A percentile compares a stretch with the other conserved stretches of the same genome.
These are phyloP conservation scores for Rhimphoctona megacephalus DNA, from an alignment of 2,888 invertebrate genomes.

Conservation along the genomic window DNA sequence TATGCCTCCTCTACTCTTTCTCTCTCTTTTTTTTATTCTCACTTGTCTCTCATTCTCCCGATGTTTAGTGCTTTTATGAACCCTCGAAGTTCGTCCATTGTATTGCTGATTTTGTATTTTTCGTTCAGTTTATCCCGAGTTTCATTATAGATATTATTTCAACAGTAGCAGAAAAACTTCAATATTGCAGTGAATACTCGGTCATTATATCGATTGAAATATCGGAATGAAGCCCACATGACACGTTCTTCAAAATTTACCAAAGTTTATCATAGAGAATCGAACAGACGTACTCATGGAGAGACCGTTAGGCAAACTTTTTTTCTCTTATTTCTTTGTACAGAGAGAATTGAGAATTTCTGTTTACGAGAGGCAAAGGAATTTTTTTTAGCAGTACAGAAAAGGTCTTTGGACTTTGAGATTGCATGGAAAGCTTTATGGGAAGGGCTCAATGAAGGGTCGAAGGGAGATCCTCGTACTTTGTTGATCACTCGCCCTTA, in stretches of 20 bases:
- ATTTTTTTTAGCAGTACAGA: not conserved
- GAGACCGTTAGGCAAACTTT: no score
- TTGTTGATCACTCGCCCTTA: conserved; percentile 22
- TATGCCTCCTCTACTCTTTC: not conserved
- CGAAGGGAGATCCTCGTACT: conserved; percentile 12
- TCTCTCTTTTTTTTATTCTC: conserved; percentile 22
- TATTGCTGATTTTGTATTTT: conserved; percentile 26
- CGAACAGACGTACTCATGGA: no score
- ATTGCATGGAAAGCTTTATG: conserved; percentile 1
- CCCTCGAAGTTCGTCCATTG: conserved; percentile 31
- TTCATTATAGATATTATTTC: no score
- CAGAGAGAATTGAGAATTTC: not conserved
- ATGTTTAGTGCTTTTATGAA: conserved; percentile 32
- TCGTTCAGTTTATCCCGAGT: conserved; percentile 12
- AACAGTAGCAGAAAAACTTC: no score
- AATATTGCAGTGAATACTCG: no score
- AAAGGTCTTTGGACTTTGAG: not conserved
- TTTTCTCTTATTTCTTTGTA: not conserved
- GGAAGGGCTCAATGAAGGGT: conserved; percentile 6
- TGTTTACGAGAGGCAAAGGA: not conserved
- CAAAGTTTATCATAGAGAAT: no score
- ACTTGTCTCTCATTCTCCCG: conserved; percentile 28
- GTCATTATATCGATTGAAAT: no score
- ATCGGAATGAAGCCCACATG: not conserved
- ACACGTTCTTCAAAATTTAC: no score